A percentile compares a stretch with the other conserved stretches of the same genome.
Evolutionary conservation across 1,140 invertebrate species (phyloP).

Genomic region (Pachypeltis micranthus): DNA sequence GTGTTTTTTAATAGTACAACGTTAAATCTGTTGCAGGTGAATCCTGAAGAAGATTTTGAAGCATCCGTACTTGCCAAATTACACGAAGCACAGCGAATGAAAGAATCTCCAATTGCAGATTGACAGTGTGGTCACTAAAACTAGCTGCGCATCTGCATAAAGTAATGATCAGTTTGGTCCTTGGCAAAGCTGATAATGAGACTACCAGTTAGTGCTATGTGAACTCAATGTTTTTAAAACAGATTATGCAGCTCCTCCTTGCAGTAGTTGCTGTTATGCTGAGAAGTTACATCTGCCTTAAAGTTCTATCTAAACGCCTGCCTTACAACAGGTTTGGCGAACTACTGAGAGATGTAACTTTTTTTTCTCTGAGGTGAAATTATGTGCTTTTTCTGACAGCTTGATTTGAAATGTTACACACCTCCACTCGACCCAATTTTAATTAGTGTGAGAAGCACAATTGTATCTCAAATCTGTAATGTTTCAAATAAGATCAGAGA

Average conservation of each 20-base stretch:
- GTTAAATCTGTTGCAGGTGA: constrained; percentile 17
- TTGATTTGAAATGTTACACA: too few species aligned
- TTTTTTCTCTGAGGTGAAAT: neutral
- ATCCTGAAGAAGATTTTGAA: constrained; percentile 59
- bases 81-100: constrained; percentile 69
- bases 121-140: neutral
- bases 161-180: neutral
- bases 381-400: neutral
- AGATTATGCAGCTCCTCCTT: too few species aligned
- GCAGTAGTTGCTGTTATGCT: neutral
- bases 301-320: neutral
- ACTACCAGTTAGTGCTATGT: neutral
- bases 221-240: neutral
- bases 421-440: too few species aligned
- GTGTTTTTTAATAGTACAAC: neutral
- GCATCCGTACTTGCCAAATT: constrained; percentile 62
- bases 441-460: too few species aligned
- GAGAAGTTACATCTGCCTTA: neutral
- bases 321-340: neutral
- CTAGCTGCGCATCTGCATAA: neutral
- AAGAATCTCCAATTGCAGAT: constrained; percentile 30
- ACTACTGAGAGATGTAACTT: neutral
- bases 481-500: too few species aligned
- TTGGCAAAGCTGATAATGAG: too few species aligned
- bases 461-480: too few species aligned